Evolutionary conservation across 2,113 vertebrate genomes (phyloP), one percentile per base, ranked within the genome.

Genomic region (Oryzias javanicus): DNA sequence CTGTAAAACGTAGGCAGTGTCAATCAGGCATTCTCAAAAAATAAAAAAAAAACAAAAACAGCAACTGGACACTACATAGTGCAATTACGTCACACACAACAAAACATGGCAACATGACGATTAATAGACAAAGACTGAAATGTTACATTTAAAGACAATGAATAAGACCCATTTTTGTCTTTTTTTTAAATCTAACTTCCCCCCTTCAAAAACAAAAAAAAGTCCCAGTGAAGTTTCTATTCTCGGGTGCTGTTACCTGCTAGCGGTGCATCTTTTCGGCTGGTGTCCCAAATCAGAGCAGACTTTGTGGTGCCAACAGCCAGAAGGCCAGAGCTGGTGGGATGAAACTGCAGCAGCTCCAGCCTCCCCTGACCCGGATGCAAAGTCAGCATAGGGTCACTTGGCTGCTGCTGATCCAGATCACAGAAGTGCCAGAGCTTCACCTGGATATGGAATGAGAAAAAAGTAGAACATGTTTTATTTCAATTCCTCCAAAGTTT

Each of bases 381-480:
- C 64, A 99, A 82, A 10, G 90, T 90, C 46, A 93, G 69, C 29
- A 92, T 91, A 0, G 91, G 72, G 0, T 3, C 59, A 0, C 61
- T 3, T 0, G 94, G 88, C 70, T 92, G 51, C 18, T 85, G 82
- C 68, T 86, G 85, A 54, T 85, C 66, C 0, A 85, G 58, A 8
- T 89, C 60, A 0, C 89, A 86, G 67, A 98, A 61, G 24, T 74
- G 90, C 97, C 97, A 99, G 59, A 98, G 67, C 81, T 96, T 99
- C 74, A 97, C 92, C 97, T 99, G 84, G 5, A 44, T 14, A 55
- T 48, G 55, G 3, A 55, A 14, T 64, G n/a, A 47, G 18, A 6
- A 48, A 47, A 35, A 35, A 12, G 10, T 35, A 3, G 10, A 1
- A 35, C 8, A 8, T 4, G 7, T 35, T 35, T 35, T 12, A 35